Evolutionary conservation across 2,113 vertebrate species (phyloP), one percentile per base, ranked within the genome.

Genomic region (Ammodytes marinus): DNA sequence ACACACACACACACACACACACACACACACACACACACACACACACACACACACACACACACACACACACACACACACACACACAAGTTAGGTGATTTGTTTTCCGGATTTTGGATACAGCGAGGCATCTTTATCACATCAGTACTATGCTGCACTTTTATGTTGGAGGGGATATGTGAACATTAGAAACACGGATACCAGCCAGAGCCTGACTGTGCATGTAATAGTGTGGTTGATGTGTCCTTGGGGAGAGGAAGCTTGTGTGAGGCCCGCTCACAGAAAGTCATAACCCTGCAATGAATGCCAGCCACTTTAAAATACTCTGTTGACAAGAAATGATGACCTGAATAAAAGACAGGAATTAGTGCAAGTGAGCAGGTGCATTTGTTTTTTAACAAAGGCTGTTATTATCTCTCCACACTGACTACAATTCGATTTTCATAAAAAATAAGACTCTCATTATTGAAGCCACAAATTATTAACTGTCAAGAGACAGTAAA

Each of bases 131-230:
- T 27, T 58, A 5, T 53, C 1, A 9, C 35, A 27, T 59, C 63
- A 60, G 4, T 12, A 19, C 9, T 11, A 9, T 13, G 8, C 8
- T 37, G 39, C 46, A 15, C 43, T 27, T 45, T 0, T n/a, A 40
- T 27, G 52, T 8, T 54, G 35, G 40, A 52, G 37, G 43, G 55
- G 59, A 45, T 46, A n/a, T 39, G 43, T 50, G 50, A 58, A 39
- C 47, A 49, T 46, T 39, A 73, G 15, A 69, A 53, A 17, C 63
- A 73, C 46, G 69, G 14, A 63, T 52, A 49, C 60, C 39, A 55
- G 4, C 45, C 50, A 65, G 71, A 77, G 39, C 55, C 82, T 75
- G 63, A 75, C 84, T 75, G 77, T 86, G 87, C 81, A 79, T 87
- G 76, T 82, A 80, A 81, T 71, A 50, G 35, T 43, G 47, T 52